Conservation (phyloP, 2,888 invertebrate species). For the Eupithecia exiguata region DNA sequence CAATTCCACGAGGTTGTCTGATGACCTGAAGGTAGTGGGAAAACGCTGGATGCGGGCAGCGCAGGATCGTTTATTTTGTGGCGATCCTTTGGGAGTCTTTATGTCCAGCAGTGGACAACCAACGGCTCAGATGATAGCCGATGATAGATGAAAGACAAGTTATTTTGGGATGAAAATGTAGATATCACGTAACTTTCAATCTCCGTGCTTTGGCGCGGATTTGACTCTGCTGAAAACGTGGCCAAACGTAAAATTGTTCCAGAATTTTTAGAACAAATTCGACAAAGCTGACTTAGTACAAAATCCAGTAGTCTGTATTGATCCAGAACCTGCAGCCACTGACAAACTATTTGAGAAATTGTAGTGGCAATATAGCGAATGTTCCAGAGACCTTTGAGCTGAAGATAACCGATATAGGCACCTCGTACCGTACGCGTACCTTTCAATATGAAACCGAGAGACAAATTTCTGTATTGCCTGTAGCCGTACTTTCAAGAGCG, state of each 20-base stretch:
- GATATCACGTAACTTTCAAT: background rate
- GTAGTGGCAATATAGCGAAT: conserved; percentile 52
- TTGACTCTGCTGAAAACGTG: background rate
- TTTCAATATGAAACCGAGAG: conserved; percentile 26
- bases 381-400: conserved; percentile 27
- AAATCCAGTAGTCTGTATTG: background rate
- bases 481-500: background rate
- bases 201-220: background rate
- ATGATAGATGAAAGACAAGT: background rate
- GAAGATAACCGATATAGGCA: conserved; percentile 15
- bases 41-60: background rate
- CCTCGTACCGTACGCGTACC: background rate
- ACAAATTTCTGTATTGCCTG: conserved; percentile 12
- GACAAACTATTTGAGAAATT: conserved; percentile 32
- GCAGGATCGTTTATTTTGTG: background rate
- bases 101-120: background rate
- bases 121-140: background rate
- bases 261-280: background rate
- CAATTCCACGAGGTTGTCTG: too few relatives aligned
- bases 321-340: background rate
- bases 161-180: background rate
- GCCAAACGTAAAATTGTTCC: background rate
- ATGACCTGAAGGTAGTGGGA: too few relatives aligned
- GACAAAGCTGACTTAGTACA: background rate
- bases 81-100: background rate